Evolutionary conservation across 2,113 vertebrate species (phyloP).

Genomic region (Anser cygnoides): DNA sequence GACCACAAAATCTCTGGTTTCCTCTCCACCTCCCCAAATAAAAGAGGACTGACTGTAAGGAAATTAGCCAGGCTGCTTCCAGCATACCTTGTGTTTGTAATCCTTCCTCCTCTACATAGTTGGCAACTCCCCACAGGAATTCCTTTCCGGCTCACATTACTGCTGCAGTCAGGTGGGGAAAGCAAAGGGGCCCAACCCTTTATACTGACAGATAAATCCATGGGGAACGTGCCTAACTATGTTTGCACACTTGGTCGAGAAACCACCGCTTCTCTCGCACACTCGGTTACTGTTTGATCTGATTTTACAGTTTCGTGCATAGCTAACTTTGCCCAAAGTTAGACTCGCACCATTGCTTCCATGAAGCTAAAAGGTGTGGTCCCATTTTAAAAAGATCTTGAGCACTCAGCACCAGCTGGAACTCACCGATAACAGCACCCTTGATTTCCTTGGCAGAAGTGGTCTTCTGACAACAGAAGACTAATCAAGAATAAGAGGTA

Average conservation of each 20-base stretch:
- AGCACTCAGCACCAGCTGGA: background rate
- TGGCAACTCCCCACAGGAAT: background rate
- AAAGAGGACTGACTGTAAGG: background rate
- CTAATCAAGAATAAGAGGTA: background rate
- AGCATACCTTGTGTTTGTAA: slow-evolving; percentile 5
- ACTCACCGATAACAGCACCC: background rate
- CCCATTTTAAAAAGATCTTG: background rate
- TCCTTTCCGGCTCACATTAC: background rate
- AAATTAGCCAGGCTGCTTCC: background rate
- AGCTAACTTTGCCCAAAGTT: background rate
- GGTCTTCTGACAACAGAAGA: background rate
- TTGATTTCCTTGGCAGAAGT: background rate
- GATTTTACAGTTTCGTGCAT: background rate
- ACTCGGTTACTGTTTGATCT: background rate
- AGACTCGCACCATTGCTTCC: background rate
- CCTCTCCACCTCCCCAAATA: background rate
- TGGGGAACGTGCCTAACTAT: background rate
- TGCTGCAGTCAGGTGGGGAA: background rate
- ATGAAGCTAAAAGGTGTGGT: background rate
- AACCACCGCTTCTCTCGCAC: background rate
- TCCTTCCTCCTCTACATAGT: background rate
- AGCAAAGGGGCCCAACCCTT: background rate
- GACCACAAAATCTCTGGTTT: background rate
- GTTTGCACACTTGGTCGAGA: background rate
- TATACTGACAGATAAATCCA: background rate